Conservation (phyloP, 1,140 invertebrate species). For the Bombyx mori region ASM3026992v2 NC_085116.1:6782501-6783000, state of each 20-base stretch:
- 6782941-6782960: constrained; percentile 40
- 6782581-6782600: too few species aligned
- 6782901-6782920: constrained; percentile 45
- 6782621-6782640: too few species aligned
- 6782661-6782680: constrained; percentile 11
- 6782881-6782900: background rate
- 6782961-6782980: constrained; percentile 10
- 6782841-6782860: background rate
- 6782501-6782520: too few species aligned
- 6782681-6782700: constrained; percentile 43
- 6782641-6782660: background rate
- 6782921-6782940: constrained; percentile 60
- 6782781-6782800: constrained; percentile 44
- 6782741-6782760: constrained; percentile 42
- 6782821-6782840: constrained; percentile 2
- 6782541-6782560: too few species aligned
- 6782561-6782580: too few species aligned
- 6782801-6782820: constrained; percentile 1
- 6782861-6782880: background rate
- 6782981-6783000: too few species aligned
- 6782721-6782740: constrained; percentile 36
- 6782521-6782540: too few species aligned
- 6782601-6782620: too few species aligned
- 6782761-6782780: constrained; percentile 58
- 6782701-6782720: constrained; percentile 27